Conservation (phyloP, 2,113 vertebrate species). For the Aviceda subcristata region DNA sequence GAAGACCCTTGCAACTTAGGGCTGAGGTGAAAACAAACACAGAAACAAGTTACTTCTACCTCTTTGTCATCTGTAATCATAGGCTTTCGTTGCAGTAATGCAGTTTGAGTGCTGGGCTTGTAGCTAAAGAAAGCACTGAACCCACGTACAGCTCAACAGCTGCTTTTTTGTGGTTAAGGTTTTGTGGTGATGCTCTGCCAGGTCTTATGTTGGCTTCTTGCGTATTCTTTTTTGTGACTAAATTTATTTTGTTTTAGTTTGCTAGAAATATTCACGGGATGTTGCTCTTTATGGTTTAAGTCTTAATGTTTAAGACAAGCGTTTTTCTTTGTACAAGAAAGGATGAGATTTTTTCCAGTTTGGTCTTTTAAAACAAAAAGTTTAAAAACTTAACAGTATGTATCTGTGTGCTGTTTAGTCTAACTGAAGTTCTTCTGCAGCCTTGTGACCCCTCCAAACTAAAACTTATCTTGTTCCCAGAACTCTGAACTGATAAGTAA, state of each 20-base stretch:
- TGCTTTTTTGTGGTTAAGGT: constrained; percentile 2
- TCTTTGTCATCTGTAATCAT: neutral
- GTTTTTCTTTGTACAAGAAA: neutral
- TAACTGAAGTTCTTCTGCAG: neutral
- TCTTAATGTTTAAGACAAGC: neutral
- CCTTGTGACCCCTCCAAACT: neutral
- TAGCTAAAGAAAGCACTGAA: neutral
- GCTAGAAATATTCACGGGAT: neutral
- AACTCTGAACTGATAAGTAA: neutral
- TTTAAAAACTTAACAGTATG: neutral
- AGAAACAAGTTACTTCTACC: neutral
- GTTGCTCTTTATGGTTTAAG: neutral
- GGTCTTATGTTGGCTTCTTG: neutral
- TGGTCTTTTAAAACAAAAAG: neutral
- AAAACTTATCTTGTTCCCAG: neutral
- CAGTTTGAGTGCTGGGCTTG: neutral
- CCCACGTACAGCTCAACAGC: neutral
- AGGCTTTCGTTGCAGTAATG: neutral
- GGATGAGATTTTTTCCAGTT: neutral
- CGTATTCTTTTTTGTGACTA: neutral
- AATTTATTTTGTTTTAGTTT: neutral
- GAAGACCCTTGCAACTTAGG: neutral
- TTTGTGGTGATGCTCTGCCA: neutral
- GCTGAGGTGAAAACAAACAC: neutral
- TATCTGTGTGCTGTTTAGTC: fast-evolving